Conservation (phyloP, 2,797 vertebrate species). For the Strix occidentalis region DNA sequence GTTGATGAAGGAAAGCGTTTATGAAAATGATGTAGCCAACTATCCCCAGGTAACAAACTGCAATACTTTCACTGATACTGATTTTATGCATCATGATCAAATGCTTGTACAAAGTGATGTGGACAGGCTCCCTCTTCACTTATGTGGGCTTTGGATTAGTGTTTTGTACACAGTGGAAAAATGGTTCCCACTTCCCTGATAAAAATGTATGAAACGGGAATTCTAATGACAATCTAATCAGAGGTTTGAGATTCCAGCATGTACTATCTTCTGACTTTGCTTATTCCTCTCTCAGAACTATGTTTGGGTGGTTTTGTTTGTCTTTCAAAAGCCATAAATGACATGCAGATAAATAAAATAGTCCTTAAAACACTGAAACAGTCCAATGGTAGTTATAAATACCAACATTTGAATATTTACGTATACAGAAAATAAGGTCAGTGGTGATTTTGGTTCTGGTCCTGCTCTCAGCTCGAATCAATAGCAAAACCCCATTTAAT, state of each 20-base stretch:
- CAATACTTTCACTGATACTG: neutral
- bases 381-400: neutral
- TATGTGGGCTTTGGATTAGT: neutral
- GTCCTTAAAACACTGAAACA: neutral
- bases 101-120: neutral
- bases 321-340: neutral
- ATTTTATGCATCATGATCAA: neutral
- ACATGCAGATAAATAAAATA: neutral
- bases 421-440: neutral
- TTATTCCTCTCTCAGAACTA: neutral
- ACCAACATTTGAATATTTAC: neutral
- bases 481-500: neutral
- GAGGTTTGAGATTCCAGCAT: neutral
- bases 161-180: neutral
- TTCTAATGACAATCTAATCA: neutral
- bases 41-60: neutral
- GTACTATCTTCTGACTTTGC: neutral
- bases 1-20: neutral
- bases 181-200: neutral
- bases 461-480: neutral
- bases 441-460: neutral
- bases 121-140: neutral
- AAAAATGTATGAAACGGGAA: neutral
- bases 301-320: neutral
- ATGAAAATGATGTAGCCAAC: neutral